Evolutionary conservation across 2,888 invertebrate genomes (phyloP), one percentile per base, ranked within the genome.

Genomic region (Drosophila anomelani): DNA sequence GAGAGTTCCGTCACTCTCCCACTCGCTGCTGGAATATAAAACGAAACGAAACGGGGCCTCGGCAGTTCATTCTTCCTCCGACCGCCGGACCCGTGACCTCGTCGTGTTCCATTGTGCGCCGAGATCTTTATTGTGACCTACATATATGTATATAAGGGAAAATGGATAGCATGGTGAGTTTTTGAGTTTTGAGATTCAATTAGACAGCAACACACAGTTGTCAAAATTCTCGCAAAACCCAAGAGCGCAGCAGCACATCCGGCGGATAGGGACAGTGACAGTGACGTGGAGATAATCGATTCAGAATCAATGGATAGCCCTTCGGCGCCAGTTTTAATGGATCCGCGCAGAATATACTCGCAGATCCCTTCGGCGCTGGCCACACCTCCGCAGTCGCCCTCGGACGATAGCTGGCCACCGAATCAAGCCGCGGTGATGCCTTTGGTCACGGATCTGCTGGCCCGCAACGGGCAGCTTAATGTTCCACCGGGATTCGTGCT

Each of bases 351-450:
- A 26, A 68, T 56, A 29, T 55, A 17, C 15, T 1, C n/a, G 5
- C 41, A 26, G 12, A 26, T 51, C 29, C 60, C 78, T 0, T 15
- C 47, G 4, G 13, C 63, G 1, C 36, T 77, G 17, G 51, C 64
- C 44, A 84, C 85, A 2, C 81, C 81, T 1, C 81, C 85, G 1
- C 66, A 67, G 34, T 80, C 81, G 0, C 76, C 81, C 2, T 13
- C 41, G 13, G 64, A 66, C 8, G 20, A 36, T 1, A 0, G 41
- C 15, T 36, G 43, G 56, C 56, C 38, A 10, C 12, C 15, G 9
- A 26, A 43, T 10, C 39, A 47, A 5, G 17, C 38, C 5, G 41
- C 5, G n/a, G 46, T 32, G 9, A 82, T 81, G 85, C 85, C 85
- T 0, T 10, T 61, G 9, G 38, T 63, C 5, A 56, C 62, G 3